These are phyloP conservation scores for Netelia fuscicornis DNA, from an alignment of 2,888 invertebrate species.

Conservation along the genomic window DNA sequence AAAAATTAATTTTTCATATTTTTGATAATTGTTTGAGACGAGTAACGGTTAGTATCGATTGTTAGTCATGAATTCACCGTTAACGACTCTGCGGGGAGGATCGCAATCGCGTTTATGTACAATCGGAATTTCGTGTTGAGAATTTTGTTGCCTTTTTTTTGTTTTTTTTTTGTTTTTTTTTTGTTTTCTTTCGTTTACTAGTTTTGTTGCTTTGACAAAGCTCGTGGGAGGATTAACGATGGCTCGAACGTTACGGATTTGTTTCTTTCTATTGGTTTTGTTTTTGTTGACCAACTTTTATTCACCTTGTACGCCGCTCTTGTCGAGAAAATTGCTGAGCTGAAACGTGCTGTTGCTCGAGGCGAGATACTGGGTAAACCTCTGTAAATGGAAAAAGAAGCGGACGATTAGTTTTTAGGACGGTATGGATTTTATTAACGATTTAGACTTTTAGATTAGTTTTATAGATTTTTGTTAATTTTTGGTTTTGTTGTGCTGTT, in stretches of 20 bases:
- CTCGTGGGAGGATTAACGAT: neutral
- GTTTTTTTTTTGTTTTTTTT: neutral
- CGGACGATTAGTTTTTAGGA: constrained; percentile 61
- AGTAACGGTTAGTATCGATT: constrained; percentile 52
- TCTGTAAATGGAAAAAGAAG: constrained; percentile 88
- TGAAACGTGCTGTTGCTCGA: constrained; percentile 99
- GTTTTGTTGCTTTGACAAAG: neutral
- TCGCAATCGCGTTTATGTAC: constrained; percentile 67
- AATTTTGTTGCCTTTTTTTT: too few species aligned
- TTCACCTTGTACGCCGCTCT: constrained; percentile 98
- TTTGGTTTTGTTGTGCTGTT: too few species aligned
- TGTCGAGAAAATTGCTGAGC: constrained; percentile 98
- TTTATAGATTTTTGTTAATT: too few species aligned
- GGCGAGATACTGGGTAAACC: constrained; percentile 99
- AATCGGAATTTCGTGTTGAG: constrained; percentile 79
- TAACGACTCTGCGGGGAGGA: neutral
- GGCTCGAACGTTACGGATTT: too few species aligned
- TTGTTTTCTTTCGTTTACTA: neutral
- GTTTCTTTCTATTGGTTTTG: constrained; percentile 17
- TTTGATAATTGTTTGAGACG: neutral
- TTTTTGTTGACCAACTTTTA: neutral
- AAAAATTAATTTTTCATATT: constrained; percentile 6
- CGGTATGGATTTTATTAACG: too few species aligned
- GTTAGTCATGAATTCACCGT: constrained; percentile 49
- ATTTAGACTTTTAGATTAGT: too few species aligned